Base-by-base conservation (phyloP, 1,140 invertebrate genomes). In the Laupala kohalensis region DNA sequence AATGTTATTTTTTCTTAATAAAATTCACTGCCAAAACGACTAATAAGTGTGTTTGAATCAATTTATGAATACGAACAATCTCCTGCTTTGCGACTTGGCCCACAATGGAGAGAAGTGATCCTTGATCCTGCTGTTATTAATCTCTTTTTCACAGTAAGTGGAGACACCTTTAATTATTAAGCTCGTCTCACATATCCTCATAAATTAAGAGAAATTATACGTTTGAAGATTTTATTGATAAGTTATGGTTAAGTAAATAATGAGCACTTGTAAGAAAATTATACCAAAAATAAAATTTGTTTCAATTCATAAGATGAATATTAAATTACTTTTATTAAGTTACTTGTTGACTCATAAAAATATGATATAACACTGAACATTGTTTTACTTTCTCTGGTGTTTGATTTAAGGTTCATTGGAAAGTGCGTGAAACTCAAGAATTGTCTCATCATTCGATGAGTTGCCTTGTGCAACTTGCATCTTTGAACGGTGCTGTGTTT, bases 381-480 rank as follows among this genome's bases (percentile, higher is more conserved):
- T n/a, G n/a, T n/a, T n/a, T n/a, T n/a, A n/a, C n/a, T n/a, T n/a
- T n/a, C n/a, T n/a, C n/a, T n/a, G n/a, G n/a, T n/a, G n/a, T n/a
- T n/a, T n/a, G n/a, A n/a, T n/a, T n/a, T 73, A 74, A 91, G 81
- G 82, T 94, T 69, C 92, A 94, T 79, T 89, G 89, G 85, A 91
- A 92, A 84, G 87, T 94, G 12, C 83, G 92, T 63, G 84, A 86
- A 28, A 86, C 90, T 77, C 87, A 88, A 13, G 86, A 90, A 64
- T 81, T 95, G 74, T 85, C 88, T 53, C 89, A 91, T 80, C 88
- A 90, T 75, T 89, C 90, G 12, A 79, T 94, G 24, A 90, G 86
- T 71, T 94, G 93, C 81, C 81, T 96, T 25, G 87, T 91, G 13
- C 93, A 95, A 78, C 81, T 96, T 37, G 87, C 89, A 0, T 87